A percentile compares a stretch with the other conserved stretches of the same genome.
Conservation (phyloP, 2,888 invertebrate species). For the Lordiphosa fenestrarum region DNA sequence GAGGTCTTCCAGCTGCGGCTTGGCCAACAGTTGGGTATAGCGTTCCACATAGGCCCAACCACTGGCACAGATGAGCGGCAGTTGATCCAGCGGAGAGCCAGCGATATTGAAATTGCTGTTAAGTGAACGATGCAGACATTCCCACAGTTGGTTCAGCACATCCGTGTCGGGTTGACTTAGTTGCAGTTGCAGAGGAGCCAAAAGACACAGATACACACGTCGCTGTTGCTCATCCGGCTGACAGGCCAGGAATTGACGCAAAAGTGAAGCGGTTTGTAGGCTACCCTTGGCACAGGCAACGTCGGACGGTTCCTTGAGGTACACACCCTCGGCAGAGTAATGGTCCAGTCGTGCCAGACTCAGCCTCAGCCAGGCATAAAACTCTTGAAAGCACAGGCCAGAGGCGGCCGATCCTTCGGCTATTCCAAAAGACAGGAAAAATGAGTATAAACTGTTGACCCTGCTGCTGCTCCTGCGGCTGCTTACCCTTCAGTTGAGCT, state of each 20-base stretch:
- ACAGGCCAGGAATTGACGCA: constrained; percentile 80
- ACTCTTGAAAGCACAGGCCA: constrained; percentile 63
- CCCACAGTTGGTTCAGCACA: constrained; percentile 82
- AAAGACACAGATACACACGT: constrained; percentile 80
- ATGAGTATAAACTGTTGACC: no score
- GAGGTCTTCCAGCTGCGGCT: constrained; percentile 58
- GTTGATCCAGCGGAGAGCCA: constrained; percentile 81
- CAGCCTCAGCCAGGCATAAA: constrained; percentile 81
- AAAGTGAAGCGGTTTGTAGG: constrained; percentile 27
- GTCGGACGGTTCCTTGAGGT: constrained; percentile 26
- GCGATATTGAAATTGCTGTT: constrained; percentile 81
- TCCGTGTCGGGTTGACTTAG: constrained; percentile 81
- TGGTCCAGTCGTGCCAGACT: constrained; percentile 80
- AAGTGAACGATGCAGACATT: constrained; percentile 83
- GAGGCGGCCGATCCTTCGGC: constrained; percentile 12
- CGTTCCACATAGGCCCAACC: constrained; percentile 78
- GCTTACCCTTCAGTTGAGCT: constrained; percentile 37
- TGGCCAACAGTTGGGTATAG: constrained; percentile 77
- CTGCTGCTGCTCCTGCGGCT: not conserved
- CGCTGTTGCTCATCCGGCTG: constrained; percentile 81
- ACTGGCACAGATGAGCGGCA: constrained; percentile 74
- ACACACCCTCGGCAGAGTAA: constrained; percentile 72
- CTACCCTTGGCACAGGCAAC: constrained; percentile 14
- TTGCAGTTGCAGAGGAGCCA: constrained; percentile 80
- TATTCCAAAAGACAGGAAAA: no score